These are phyloP conservation scores for Apogon talboti DNA, from an alignment of 2,797 vertebrate genomes.

Conservation along the genomic window DNA sequence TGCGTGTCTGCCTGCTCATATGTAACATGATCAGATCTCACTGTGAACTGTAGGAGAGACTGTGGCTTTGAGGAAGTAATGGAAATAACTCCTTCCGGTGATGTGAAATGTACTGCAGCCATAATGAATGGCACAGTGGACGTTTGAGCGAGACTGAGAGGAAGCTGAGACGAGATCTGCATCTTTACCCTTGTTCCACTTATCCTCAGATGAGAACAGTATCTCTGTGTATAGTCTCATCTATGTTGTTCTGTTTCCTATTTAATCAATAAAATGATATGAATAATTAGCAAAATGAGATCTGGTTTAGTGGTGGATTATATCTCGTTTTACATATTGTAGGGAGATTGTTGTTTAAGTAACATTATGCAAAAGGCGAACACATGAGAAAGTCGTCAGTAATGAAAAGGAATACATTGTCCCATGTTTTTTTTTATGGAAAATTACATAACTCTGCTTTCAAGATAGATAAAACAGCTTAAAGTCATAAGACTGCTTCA, in stretches of 20 bases:
- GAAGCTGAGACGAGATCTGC: conserved; percentile 65
- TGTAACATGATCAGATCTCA: conserved; percentile 69
- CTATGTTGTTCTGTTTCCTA: conserved; percentile 85
- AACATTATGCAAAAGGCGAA: conserved; percentile 12
- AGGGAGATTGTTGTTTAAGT: background rate
- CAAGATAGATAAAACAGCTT: too few relatives aligned
- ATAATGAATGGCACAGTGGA: conserved; percentile 61
- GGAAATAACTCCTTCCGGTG: conserved; percentile 41
- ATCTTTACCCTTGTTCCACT: conserved; percentile 65
- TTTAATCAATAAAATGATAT: conserved; percentile 87
- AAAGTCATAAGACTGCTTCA: too few relatives aligned
- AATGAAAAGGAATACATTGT: background rate
- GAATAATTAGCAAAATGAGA: conserved; percentile 49
- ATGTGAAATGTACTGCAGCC: conserved; percentile 55
- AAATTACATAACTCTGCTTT: too few relatives aligned
- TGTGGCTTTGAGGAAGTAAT: conserved; percentile 25
- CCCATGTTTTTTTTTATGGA: too few relatives aligned
- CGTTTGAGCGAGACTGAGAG: conserved; percentile 43
- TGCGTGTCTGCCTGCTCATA: conserved; percentile 64
- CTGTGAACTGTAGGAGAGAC: conserved; percentile 67
- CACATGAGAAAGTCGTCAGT: background rate
- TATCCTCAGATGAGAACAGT: conserved; percentile 74
- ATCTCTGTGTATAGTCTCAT: conserved; percentile 77
- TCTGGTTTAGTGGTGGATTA: conserved; percentile 52
- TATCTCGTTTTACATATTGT: conserved; percentile 25